Percentiles rank a stretch among this genome's conserved stretches.
Conservation (phyloP, 1,140 invertebrate species). For the Sesamia nonagrioides region DNA sequence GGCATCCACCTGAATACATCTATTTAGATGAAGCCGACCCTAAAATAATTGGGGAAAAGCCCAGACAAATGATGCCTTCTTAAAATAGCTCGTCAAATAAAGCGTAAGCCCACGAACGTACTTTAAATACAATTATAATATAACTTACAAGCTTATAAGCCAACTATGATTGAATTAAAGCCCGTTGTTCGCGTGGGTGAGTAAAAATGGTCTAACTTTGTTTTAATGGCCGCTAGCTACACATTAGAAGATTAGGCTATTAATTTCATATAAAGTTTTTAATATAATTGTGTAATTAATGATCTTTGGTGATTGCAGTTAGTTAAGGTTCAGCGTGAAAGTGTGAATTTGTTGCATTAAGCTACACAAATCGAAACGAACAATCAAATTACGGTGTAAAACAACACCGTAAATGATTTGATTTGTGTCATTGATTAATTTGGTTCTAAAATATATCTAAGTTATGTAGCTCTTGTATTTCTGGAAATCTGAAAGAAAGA, state of each 20-base stretch:
- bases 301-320: not conserved
- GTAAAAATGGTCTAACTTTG: conserved; percentile 49
- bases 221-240: conserved; percentile 39
- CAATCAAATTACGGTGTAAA: no score
- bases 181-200: conserved; percentile 43
- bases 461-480: no score
- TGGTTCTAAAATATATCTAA: not conserved
- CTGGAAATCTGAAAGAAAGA: no score
- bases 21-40: no score
- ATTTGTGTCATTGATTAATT: not conserved
- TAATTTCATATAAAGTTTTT: conserved; percentile 49
- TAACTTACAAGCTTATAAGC: not conserved
- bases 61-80: no score
- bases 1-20: no score
- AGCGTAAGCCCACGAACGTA: not conserved
- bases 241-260: conserved; percentile 49
- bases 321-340: not conserved
- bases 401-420: not conserved
- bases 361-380: no score
- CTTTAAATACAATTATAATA: conserved; percentile 21
- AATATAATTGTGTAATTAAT: conserved; percentile 42
- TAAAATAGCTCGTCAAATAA: no score
- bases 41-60: no score
- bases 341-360: not conserved
- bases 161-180: conserved; percentile 11